A percentile compares a stretch with the other conserved stretches of the same genome.
These are phyloP conservation scores for Esox lucius DNA, from an alignment of 2,797 vertebrate species.

Conservation along the genomic window DNA sequence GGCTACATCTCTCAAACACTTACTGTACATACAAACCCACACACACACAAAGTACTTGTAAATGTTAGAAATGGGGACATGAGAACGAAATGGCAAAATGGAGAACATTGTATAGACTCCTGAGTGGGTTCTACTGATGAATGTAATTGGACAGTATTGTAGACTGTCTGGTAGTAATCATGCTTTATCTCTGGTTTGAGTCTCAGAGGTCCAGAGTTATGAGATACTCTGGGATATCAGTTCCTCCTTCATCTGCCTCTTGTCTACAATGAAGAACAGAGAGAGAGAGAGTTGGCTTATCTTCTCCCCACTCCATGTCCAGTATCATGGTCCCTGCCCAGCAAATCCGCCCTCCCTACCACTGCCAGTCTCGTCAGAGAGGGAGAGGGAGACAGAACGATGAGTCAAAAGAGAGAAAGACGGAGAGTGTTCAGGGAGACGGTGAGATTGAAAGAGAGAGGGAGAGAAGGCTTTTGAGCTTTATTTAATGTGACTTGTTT, in stretches of 20 bases:
- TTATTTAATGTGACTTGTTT: constrained; percentile 96
- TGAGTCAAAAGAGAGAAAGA: too few relatives aligned
- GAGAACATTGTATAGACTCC: background rate
- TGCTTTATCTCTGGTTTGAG: background rate
- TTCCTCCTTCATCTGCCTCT: constrained; percentile 4
- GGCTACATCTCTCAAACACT: too few relatives aligned
- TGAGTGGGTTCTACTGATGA: background rate
- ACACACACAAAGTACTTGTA: too few relatives aligned
- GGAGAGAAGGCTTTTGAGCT: constrained; percentile 80
- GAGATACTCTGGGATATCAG: background rate
- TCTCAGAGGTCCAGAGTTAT: background rate
- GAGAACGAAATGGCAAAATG: background rate
- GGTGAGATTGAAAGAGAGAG: constrained; percentile 33
- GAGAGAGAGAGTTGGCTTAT: background rate
- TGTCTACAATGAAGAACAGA: background rate
- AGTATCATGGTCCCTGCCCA: constrained; percentile 13
- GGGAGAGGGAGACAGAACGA: too few relatives aligned
- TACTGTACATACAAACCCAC: too few relatives aligned
- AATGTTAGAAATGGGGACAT: too few relatives aligned
- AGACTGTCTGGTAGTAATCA: background rate
- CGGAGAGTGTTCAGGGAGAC: too few relatives aligned
- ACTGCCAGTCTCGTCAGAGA: constrained; percentile 65
- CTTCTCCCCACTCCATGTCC: background rate
- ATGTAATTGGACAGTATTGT: background rate
- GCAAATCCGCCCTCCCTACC: constrained; percentile 49